Conservation (phyloP, 2,888 invertebrate species). For the Dione juno region DNA sequence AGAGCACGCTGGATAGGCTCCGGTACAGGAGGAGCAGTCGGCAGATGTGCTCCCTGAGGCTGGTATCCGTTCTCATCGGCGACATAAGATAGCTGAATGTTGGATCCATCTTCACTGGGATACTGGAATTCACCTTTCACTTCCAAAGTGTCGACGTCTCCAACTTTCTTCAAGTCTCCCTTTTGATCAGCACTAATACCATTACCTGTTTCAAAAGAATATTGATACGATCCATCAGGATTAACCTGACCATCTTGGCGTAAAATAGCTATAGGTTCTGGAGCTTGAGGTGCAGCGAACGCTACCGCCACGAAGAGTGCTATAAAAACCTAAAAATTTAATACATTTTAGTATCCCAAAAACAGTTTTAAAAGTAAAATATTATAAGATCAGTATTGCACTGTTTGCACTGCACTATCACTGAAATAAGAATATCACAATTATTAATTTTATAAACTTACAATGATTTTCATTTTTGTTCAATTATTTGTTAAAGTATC, state of each 20-base stretch:
- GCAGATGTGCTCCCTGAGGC: constrained; percentile 85
- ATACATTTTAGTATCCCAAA: constrained; percentile 5
- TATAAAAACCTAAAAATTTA: constrained; percentile 66
- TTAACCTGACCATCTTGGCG: constrained; percentile 83
- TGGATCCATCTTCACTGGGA: constrained; percentile 86
- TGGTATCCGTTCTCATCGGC: constrained; percentile 90
- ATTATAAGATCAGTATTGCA: no score
- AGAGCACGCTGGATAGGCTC: constrained; percentile 87
- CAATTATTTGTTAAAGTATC: constrained; percentile 57
- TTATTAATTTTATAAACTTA: constrained; percentile 60
- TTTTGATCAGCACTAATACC: constrained; percentile 85
- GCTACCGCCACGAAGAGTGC: constrained; percentile 66
- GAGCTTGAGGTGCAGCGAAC: constrained; percentile 70
- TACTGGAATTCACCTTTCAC: constrained; percentile 87
- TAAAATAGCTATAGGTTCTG: constrained; percentile 80
- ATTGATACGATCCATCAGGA: constrained; percentile 85
- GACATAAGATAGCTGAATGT: constrained; percentile 85
- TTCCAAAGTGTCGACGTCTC: constrained; percentile 79
- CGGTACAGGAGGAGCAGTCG: constrained; percentile 88
- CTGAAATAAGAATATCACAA: constrained; percentile 21
- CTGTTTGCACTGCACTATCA: constrained; percentile 43
- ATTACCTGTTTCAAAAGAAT: constrained; percentile 86
- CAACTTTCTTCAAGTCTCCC: constrained; percentile 84
- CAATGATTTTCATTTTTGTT: constrained; percentile 76
- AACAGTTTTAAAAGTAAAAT: background rate